A percentile compares a stretch with the other conserved stretches of the same genome.
phyloP scores from a whole-genome alignment of 37 sponge, comb jelly and placozoan species.

The Diacarnus erythraeanus region DNA sequence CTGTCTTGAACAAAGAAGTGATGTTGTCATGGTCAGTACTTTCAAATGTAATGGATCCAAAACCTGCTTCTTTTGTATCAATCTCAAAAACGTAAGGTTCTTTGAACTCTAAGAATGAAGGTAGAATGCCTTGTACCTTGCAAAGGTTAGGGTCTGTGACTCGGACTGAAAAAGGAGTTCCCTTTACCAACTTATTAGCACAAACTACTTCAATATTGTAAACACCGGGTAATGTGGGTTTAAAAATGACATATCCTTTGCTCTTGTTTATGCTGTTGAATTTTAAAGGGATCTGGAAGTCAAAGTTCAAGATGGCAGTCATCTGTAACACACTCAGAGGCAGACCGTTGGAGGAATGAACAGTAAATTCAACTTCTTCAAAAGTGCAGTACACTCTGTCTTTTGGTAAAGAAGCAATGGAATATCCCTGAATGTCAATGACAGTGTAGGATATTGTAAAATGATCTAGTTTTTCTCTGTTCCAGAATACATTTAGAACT shows the following conservation, averaged over 20 bases:
- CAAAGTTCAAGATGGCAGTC: constrained; percentile 50
- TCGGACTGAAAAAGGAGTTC: constrained; percentile 58
- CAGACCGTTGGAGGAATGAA: constrained; percentile 10
- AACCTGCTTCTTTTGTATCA: constrained; percentile 61
- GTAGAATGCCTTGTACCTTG: constrained; percentile 26
- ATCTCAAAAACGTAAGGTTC: constrained; percentile 41
- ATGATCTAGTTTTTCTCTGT: constrained; percentile 50
- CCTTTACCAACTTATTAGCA: constrained; percentile 46
- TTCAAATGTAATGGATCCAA: constrained; percentile 23
- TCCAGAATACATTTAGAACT: constrained; percentile 51
- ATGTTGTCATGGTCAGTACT: constrained; percentile 21
- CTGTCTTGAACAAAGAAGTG: not conserved
- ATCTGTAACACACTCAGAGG: constrained; percentile 46
- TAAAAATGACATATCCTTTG: constrained; percentile 46
- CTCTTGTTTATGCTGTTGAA: constrained; percentile 37
- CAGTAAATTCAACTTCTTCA: constrained; percentile 38
- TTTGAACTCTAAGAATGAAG: constrained; percentile 43
- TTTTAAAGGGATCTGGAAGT: constrained; percentile 43
- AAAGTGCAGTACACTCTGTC: constrained; percentile 40
- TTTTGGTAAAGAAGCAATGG: constrained; percentile 23
- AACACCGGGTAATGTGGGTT: constrained; percentile 57
- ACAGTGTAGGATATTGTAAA: constrained; percentile 38
- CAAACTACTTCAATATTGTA: constrained; percentile 71
- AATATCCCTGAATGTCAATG: constrained; percentile 40
- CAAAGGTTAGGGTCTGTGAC: constrained; percentile 55